Percentiles rank a stretch among this genome's conserved stretches.
Conservation (phyloP, 1,140 invertebrate genomes). For the Pararge aegeria region DNA sequence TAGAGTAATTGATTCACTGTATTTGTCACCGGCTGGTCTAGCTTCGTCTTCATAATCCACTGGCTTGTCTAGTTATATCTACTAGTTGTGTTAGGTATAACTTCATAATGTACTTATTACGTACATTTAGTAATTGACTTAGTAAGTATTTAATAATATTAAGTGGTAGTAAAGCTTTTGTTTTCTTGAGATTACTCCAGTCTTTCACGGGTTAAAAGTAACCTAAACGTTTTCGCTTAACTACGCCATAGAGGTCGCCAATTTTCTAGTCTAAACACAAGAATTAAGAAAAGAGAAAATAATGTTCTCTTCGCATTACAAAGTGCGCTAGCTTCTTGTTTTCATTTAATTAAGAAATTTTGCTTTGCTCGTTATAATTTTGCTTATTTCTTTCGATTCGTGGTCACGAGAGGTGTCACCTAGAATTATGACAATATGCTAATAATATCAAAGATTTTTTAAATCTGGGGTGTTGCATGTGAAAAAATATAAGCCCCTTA, state of each 20-base stretch:
- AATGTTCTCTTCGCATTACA: neutral
- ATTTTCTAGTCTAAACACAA: neutral
- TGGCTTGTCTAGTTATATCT: neutral
- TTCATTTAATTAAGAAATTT: neutral
- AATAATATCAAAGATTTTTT: too few relatives aligned
- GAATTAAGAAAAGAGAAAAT: neutral
- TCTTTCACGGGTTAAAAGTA: too few relatives aligned
- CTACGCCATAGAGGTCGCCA: too few relatives aligned
- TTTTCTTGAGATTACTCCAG: too few relatives aligned
- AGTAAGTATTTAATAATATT: too few relatives aligned
- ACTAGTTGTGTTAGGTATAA: too few relatives aligned
- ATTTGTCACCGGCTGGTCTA: neutral
- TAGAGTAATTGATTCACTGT: neutral
- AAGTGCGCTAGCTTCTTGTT: neutral
- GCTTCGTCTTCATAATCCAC: neutral
- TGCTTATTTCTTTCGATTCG: neutral
- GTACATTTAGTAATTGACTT: too few relatives aligned
- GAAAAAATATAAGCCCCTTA: too few relatives aligned
- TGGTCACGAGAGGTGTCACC: neutral
- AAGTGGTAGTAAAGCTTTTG: too few relatives aligned
- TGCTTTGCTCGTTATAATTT: neutral
- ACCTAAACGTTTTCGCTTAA: too few relatives aligned
- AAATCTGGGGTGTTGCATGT: too few relatives aligned
- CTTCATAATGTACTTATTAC: too few relatives aligned
- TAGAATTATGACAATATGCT: neutral